Base-by-base conservation (phyloP, 2,113 vertebrate genomes). In the Lagopus leucura region DNA sequence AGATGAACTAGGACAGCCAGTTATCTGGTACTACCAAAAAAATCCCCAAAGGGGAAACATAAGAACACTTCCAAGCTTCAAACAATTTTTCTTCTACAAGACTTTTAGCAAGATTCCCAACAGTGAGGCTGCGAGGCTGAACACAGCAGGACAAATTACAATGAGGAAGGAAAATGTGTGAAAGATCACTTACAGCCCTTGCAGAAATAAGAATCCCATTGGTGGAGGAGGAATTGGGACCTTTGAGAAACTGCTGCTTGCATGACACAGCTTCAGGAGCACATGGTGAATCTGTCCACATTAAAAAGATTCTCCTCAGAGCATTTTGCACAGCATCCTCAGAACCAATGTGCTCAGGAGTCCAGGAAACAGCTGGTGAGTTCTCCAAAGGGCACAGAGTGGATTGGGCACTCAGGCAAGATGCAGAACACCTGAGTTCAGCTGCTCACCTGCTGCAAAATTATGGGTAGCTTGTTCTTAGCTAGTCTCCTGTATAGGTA, bases 101-200 rank as follows among this genome's bases (percentile, higher is more conserved):
- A n/a, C 43, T 86, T 77, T 27, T 13, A 69, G 1, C 7, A 12
- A 6, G 42, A 73, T 86, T 3, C 43, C 71, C 11, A 34, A 10
- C 63, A 50, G 1, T 38, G 21, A 17, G 9, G 7, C 15, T 73
- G 1, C 38, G 21, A 17, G 9, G 7, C 15, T 73, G 42, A 69
- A 42, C 6, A 24, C 7, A 65, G 0, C 32, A 43, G 16, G 66
- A 57, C 3, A 80, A 65, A 3, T 2, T 30, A 27, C 89, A 86
- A 2, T 2, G 3, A 82, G 0, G 2, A 1, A 1, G 3, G 40
- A 16, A 65, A 69, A 64, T 1, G 4, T 1, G 3, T 1, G 3
- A 48, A 11, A 8, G 10, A 8, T 27, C 8, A 83, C 76, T 82
- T 73, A 86, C 17, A 20, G 36, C 34, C 6, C 34, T 65, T 34